These are phyloP conservation scores for Andrena chrysosceles DNA, from an alignment of 2,888 invertebrate species.

Conservation along the genomic window DNA sequence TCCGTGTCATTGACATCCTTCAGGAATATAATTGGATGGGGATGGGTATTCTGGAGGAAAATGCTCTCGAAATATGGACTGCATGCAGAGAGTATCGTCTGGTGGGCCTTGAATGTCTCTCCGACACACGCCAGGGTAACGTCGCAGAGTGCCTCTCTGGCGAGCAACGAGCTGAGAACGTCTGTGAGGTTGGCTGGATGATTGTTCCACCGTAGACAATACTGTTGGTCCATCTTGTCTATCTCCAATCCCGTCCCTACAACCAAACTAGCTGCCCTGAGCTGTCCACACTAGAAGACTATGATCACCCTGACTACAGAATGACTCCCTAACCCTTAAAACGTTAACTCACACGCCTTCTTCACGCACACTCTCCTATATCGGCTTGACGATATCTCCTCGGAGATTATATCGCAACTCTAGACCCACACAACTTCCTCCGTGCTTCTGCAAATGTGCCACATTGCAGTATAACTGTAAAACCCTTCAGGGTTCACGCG, in stretches of 20 bases:
- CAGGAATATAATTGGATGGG: constrained; percentile 96
- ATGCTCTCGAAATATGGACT: constrained; percentile 97
- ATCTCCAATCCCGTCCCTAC: constrained; percentile 83
- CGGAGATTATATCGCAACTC: constrained; percentile 75
- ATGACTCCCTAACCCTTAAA: constrained; percentile 75
- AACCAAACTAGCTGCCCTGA: constrained; percentile 81
- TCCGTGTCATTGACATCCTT: constrained; percentile 96
- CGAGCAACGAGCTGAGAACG: constrained; percentile 94
- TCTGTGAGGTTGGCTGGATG: constrained; percentile 96
- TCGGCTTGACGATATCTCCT: constrained; percentile 69
- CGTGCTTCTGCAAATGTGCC: constrained; percentile 85
- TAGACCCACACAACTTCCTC: constrained; percentile 81
- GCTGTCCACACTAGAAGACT: constrained; percentile 71
- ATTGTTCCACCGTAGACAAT: constrained; percentile 98
- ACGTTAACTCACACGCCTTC: constrained; percentile 70
- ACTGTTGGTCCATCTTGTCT: constrained; percentile 92
- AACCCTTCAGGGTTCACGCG: constrained; percentile 85
- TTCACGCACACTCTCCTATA: constrained; percentile 70
- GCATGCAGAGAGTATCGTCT: constrained; percentile 96
- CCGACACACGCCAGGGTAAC: constrained; percentile 97
- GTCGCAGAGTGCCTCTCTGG: constrained; percentile 96
- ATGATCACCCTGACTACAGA: constrained; percentile 72
- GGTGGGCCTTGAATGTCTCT: constrained; percentile 96
- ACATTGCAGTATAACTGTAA: constrained; percentile 85
- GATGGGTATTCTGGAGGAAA: constrained; percentile 95